Conservation (phyloP, 2,888 invertebrate genomes). For the Tetrapedia diversipes region DNA sequence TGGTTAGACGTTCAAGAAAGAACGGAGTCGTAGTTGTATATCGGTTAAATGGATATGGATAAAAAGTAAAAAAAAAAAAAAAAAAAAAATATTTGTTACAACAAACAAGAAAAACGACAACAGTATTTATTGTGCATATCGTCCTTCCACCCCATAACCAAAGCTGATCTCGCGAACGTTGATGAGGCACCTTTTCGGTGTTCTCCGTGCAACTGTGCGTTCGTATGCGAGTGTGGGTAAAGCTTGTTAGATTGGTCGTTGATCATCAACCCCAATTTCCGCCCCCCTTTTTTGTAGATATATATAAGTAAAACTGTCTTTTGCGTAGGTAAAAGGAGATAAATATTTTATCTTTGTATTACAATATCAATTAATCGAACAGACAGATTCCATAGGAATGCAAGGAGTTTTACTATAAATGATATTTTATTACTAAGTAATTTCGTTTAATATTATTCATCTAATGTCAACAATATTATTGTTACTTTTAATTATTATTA, state of each 20-base stretch:
- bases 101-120: neutral
- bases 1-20: neutral
- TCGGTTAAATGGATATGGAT: neutral
- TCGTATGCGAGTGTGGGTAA: conserved; percentile 16
- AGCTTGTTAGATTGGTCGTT: conserved; percentile 36
- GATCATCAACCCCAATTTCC: conserved; percentile 13
- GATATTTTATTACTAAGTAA: conserved; percentile 28
- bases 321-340: neutral
- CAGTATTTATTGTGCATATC: conserved; percentile 52
- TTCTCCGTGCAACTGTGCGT: conserved; percentile 7
- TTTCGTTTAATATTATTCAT: conserved; percentile 55
- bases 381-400: conserved; percentile 22
- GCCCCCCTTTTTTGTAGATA: conserved; percentile 15
- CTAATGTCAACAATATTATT: conserved; percentile 33
- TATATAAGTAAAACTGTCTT: neutral
- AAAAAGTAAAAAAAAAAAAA: neutral
- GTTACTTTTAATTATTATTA: conserved; percentile 45
- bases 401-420: conserved; percentile 25
- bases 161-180: neutral
- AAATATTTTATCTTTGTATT: neutral
- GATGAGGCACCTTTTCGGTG: neutral
- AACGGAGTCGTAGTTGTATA: neutral
- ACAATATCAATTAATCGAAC: conserved; percentile 11
- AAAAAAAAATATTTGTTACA: neutral
- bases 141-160: neutral